Evolutionary conservation across 2,797 vertebrate genomes (phyloP).

Genomic region (Sphenodon punctatus): DNA sequence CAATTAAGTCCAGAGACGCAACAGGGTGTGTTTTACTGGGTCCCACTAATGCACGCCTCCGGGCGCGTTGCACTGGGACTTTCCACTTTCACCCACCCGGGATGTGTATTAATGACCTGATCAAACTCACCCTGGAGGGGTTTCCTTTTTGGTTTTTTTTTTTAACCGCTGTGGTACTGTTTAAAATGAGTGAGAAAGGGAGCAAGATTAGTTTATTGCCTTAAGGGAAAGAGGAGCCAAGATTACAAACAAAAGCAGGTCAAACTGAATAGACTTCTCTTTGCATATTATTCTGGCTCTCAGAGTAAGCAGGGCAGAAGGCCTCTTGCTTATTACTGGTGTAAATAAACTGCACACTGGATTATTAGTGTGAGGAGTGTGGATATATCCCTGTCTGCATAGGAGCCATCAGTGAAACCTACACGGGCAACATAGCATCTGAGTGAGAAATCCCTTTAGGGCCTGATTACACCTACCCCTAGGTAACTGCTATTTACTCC

Average conservation of each 20-base stretch:
- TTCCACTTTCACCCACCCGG: constrained; percentile 35
- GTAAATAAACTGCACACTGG: neutral
- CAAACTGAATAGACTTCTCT: neutral
- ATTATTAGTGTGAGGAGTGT: too few species aligned
- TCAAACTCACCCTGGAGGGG: neutral
- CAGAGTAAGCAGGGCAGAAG: neutral
- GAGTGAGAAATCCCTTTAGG: too few species aligned
- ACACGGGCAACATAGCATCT: too few species aligned
- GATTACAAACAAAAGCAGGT: neutral
- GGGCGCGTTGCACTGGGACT: constrained; percentile 2
- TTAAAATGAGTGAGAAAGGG: accelerated
- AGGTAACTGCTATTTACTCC: too few species aligned
- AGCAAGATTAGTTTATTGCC: neutral
- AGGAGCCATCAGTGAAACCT: too few species aligned
- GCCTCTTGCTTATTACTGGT: neutral
- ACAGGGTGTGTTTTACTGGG: constrained; percentile 51
- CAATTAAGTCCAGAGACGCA: constrained; percentile 57
- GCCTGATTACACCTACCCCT: too few species aligned
- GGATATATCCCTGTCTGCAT: too few species aligned
- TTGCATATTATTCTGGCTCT: accelerated
- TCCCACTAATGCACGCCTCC: neutral
- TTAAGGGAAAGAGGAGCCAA: neutral
- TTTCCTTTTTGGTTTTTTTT: too few species aligned
- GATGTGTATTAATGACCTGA: neutral
- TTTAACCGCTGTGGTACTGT: neutral